Evolutionary conservation across 2,888 invertebrate genomes (phyloP), one percentile per base, ranked within the genome.

Genomic region (Endomychus coccineus): DNA sequence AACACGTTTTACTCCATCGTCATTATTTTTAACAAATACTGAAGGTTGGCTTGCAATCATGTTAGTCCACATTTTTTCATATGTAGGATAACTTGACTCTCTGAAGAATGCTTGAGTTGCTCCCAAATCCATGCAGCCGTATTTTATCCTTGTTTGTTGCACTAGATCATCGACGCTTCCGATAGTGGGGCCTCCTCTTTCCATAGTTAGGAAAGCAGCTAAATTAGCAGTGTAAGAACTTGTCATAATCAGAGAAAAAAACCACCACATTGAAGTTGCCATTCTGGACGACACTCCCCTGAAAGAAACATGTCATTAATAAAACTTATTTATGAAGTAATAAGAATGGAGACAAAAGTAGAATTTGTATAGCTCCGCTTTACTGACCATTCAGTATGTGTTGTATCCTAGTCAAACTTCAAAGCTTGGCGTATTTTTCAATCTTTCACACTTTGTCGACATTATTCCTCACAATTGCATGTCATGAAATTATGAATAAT

Each of bases 161-260:
- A 90, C 84, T 38, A 97, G 73, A 63, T 92, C 94, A 57, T 95
- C 92, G 0, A 87, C 94, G 51, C 78, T 83, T 58, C 84, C 84
- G 42, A 97, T 94, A 3, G 89, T 83, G 16, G 83, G 81, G 46
- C 87, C 87, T 78, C 87, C 83, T 24, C 88, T 77, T 16, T 88
- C 88, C 51, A 83, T 87, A 1, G 94, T 92, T 4, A 94, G 71
- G 59, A 92, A 94, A 13, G 94, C 94, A 4, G 94, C 92, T 46
- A 95, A 72, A 66, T 94, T 94, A 17, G 94, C 94, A 2, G 92
- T 94, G 64, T 95, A 95, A 0, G 91, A 92, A 17, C 90, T 88
- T 12, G 89, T 82, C 73, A 94, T 82, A 62, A 92, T 91, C 0
- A 89, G 84, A 1, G 57, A 51, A 61, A 92, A 91, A 67, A 92